These are phyloP conservation scores for Calypte anna DNA, from an alignment of 2,113 vertebrate species.

Conservation along the genomic window DNA sequence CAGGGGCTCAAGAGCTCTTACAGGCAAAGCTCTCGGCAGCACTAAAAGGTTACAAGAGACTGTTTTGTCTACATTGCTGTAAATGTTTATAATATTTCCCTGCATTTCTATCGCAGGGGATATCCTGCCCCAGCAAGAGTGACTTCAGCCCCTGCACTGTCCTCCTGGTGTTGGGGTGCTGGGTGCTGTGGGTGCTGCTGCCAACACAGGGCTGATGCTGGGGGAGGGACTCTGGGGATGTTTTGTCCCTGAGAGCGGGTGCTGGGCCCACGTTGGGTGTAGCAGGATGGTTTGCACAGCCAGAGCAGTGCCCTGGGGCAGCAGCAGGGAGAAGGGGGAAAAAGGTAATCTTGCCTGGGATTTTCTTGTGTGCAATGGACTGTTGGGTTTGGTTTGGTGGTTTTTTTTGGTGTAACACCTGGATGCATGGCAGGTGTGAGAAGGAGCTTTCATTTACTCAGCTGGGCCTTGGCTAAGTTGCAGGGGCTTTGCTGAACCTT, in stretches of 20 bases:
- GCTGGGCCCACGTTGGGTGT: not conserved
- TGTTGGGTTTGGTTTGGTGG: not conserved
- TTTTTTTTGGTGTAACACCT: not conserved
- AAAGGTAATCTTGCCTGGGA: not conserved
- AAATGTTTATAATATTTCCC: constrained; percentile 69
- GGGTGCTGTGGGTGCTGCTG: rapidly evolving
- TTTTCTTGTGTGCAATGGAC: not conserved
- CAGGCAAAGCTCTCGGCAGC: constrained; percentile 67
- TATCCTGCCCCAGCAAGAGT: not conserved
- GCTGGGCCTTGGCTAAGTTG: not conserved
- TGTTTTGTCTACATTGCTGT: constrained; percentile 77
- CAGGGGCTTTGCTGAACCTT: not conserved
- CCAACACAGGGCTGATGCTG: rapidly evolving
- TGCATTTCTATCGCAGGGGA: constrained; percentile 12
- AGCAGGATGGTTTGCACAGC: not conserved
- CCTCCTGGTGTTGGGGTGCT: rapidly evolving
- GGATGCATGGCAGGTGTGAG: not conserved
- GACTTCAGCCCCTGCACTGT: not conserved
- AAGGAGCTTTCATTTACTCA: not conserved
- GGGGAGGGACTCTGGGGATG: rapidly evolving
- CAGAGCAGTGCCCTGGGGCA: not conserved
- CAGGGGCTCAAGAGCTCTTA: constrained; percentile 56
- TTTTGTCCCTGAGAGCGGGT: not conserved
- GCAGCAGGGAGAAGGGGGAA: not conserved
- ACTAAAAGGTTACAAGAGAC: constrained; percentile 67